Evolutionary conservation across 2,113 vertebrate genomes (phyloP).

Genomic region (Forbesichthys agassizii): DNA sequence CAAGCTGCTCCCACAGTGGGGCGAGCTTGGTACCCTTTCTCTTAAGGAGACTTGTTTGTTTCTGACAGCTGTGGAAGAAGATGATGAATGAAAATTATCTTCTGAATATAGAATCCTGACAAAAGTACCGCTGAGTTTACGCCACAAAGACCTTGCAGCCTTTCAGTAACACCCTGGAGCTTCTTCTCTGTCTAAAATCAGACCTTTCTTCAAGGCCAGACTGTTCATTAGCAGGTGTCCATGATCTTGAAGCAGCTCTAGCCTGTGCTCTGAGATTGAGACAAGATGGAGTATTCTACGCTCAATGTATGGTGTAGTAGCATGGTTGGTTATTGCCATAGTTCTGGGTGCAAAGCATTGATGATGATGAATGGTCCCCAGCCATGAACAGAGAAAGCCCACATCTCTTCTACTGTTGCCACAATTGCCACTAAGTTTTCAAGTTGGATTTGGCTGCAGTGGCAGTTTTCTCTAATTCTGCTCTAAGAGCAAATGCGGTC

Average conservation of each 20-base stretch:
- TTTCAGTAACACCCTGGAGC: slow-evolving; percentile 11
- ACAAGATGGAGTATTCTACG: slow-evolving; percentile 44
- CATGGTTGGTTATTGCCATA: slow-evolving; percentile 30
- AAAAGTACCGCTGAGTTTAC: slow-evolving; percentile 19
- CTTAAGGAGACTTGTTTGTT: slow-evolving; percentile 40
- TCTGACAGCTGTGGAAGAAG: slow-evolving; percentile 54
- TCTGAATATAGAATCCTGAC: slow-evolving; percentile 56
- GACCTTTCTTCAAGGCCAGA: slow-evolving; percentile 18
- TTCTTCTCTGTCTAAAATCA: slow-evolving; percentile 16
- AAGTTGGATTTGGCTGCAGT: neutral
- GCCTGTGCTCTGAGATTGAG: slow-evolving; percentile 55
- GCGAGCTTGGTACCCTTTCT: slow-evolving; percentile 1
- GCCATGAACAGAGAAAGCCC: slow-evolving; percentile 48
- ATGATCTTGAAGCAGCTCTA: slow-evolving; percentile 19
- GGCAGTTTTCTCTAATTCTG: slow-evolving; percentile 29
- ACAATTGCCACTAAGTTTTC: no score
- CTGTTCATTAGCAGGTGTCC: neutral
- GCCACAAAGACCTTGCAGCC: slow-evolving; percentile 18
- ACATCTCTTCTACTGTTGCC: neutral
- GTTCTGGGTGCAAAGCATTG: slow-evolving; percentile 32
- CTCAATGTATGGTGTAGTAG: slow-evolving; percentile 26
- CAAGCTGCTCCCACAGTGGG: slow-evolving; percentile 16
- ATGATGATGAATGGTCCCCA: slow-evolving; percentile 40
- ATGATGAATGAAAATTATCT: slow-evolving; percentile 44
- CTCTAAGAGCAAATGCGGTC: slow-evolving; percentile 40